These are phyloP conservation scores for Drosophila grimshawi DNA, from an alignment of 1,140 invertebrate species.

Conservation along the genomic window DNA sequence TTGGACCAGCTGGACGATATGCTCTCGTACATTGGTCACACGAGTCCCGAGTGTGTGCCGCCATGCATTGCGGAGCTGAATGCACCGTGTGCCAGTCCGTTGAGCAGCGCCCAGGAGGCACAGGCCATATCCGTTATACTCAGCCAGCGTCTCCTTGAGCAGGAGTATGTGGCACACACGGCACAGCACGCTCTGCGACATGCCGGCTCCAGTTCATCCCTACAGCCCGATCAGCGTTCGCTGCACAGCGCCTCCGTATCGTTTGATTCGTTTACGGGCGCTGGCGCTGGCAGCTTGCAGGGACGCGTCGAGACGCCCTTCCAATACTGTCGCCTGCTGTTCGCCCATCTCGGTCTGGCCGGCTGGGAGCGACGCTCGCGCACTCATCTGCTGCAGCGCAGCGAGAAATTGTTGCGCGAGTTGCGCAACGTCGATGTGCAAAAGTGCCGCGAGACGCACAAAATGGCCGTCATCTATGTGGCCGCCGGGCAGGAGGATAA, in stretches of 20 bases:
- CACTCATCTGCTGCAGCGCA: constrained; percentile 95
- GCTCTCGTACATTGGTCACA: constrained; percentile 95
- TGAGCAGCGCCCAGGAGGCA: constrained; percentile 89
- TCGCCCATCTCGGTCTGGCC: constrained; percentile 95
- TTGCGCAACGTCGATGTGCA: constrained; percentile 96
- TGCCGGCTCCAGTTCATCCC: constrained; percentile 44
- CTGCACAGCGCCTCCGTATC: constrained; percentile 65
- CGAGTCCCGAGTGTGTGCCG: constrained; percentile 95
- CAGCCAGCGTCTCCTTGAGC: constrained; percentile 91
- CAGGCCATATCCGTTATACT: constrained; percentile 94
- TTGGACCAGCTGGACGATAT: constrained; percentile 97
- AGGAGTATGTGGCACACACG: constrained; percentile 88
- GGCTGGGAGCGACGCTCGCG: constrained; percentile 94
- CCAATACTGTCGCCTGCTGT: constrained; percentile 93
- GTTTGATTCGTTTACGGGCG: constrained; percentile 70
- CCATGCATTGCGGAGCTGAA: constrained; percentile 89
- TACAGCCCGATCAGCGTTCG: constrained; percentile 67
- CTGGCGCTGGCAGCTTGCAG: constrained; percentile 47
- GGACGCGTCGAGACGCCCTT: constrained; percentile 85
- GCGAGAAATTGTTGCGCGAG: constrained; percentile 95
- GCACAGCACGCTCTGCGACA: constrained; percentile 71
- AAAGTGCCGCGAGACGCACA: constrained; percentile 97
- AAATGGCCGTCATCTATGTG: constrained; percentile 99
- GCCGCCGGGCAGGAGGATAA: constrained; percentile 98
- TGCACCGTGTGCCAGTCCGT: constrained; percentile 88